A percentile compares a stretch with the other conserved stretches of the same genome.
phyloP scores from a whole-genome alignment of 2,888 invertebrate species.

The Siphlonurus alternatus region DNA sequence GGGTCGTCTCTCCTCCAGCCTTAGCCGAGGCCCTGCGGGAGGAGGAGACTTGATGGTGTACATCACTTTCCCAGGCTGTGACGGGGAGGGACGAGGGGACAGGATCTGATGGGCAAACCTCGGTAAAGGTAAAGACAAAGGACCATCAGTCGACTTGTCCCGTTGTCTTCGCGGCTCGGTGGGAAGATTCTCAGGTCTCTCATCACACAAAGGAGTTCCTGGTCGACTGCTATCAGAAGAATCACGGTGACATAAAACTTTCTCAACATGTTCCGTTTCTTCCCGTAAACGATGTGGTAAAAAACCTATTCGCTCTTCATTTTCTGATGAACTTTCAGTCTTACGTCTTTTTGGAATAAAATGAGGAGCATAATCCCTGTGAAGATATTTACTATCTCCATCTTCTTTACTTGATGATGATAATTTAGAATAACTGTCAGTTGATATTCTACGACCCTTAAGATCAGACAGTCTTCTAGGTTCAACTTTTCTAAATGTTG shows the following conservation, averaged over 20 bases:
- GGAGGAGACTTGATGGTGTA: constrained; percentile 9
- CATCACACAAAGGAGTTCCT: constrained; percentile 72
- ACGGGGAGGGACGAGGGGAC: constrained; percentile 23
- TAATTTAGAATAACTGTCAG: constrained; percentile 26
- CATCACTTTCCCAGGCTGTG: constrained; percentile 5
- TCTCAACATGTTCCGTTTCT: constrained; percentile 19
- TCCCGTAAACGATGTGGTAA: constrained; percentile 8
- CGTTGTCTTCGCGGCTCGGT: constrained; percentile 55
- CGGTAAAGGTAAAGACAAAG: constrained; percentile 71
- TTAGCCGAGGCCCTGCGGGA: constrained; percentile 11
- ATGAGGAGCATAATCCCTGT: constrained; percentile 24
- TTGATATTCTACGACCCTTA: constrained; percentile 31
- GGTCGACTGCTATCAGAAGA: constrained; percentile 50
- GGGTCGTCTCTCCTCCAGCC: constrained; percentile 11
- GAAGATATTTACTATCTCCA: constrained; percentile 18
- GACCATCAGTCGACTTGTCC: constrained; percentile 43
- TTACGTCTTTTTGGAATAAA: constrained; percentile 36
- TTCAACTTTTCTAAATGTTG: constrained; percentile 22
- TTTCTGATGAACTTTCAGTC: constrained; percentile 23
- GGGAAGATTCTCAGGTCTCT: constrained; percentile 57
- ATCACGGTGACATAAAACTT: constrained; percentile 21
- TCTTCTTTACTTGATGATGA: constrained; percentile 4
- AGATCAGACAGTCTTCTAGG: constrained; percentile 35
- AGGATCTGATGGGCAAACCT: constrained; percentile 64
- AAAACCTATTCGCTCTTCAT: constrained; percentile 13